phyloP scores from a whole-genome alignment of 2,888 invertebrate species.

The Stenodera caucasica region DNA sequence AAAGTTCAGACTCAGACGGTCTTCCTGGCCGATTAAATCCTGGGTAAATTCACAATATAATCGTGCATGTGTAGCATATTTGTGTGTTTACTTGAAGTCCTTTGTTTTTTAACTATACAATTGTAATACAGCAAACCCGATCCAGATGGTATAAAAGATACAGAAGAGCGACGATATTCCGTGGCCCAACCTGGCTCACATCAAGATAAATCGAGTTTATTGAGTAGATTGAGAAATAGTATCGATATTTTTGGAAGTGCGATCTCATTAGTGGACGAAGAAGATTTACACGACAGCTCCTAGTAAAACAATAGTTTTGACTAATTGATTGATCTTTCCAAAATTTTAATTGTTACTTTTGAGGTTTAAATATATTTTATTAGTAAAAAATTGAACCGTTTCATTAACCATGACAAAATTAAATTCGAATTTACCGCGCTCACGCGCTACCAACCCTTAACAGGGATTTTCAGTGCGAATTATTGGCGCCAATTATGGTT shows the following conservation, averaged over 20 bases:
- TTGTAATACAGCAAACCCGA: constrained; percentile 19
- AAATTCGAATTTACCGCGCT: no score
- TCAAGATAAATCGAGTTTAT: background rate
- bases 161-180: constrained; percentile 33
- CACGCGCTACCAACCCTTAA: no score
- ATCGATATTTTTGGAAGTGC: constrained; percentile 53
- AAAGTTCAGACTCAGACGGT: constrained; percentile 44
- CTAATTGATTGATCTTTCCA: background rate
- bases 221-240: constrained; percentile 25
- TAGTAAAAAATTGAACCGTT: background rate
- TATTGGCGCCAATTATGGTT: no score
- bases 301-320: background rate
- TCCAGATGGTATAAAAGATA: constrained; percentile 10
- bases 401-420: no score
- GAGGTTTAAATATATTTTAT: constrained; percentile 7
- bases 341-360: background rate
- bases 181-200: constrained; percentile 25
- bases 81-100: no score
- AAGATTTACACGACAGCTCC: constrained; percentile 25
- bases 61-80: background rate
- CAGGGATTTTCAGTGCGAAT: no score
- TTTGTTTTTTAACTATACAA: no score
- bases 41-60: constrained; percentile 19
- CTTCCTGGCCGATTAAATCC: constrained; percentile 7
- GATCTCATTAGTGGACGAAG: constrained; percentile 51